Evolutionary conservation across 2,113 vertebrate species (phyloP).

Genomic region (Lepus timidus): DNA sequence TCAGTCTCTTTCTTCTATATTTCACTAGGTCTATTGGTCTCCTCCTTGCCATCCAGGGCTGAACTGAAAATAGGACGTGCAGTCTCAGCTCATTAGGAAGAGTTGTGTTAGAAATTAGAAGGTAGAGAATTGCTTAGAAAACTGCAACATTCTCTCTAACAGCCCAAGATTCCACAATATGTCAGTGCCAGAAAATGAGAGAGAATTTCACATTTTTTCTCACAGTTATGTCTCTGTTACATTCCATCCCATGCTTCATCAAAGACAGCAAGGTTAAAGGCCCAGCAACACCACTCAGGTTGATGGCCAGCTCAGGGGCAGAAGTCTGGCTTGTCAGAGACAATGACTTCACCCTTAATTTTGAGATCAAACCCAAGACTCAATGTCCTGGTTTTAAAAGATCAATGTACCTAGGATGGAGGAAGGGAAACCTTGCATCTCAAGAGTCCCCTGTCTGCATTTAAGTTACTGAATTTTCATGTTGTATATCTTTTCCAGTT

Average conservation of each 20-base stretch:
- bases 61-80: background rate
- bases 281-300: background rate
- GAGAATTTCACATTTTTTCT: background rate
- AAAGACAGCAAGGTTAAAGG: conserved; percentile 26
- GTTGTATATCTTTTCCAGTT: background rate
- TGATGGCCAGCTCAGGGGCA: background rate
- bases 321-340: conserved; percentile 61
- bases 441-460: background rate
- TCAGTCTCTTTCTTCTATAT: background rate
- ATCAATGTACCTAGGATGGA: background rate
- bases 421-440: background rate
- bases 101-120: background rate
- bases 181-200: background rate
- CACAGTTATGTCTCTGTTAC: background rate
- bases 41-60: fast-evolving
- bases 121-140: background rate
- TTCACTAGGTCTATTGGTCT: background rate
- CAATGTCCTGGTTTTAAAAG: conserved; percentile 45
- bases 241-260: background rate
- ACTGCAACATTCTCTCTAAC: background rate
- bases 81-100: background rate
- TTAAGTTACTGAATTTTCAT: conserved; percentile 28
- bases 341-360: conserved; percentile 36
- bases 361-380: conserved; percentile 50
- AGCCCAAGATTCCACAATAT: background rate